A percentile compares a stretch with the other conserved stretches of the same genome.
These are phyloP conservation scores for Cyanoramphus novaezelandiae DNA, from an alignment of 2,113 vertebrate species.

Conservation along the genomic window DNA sequence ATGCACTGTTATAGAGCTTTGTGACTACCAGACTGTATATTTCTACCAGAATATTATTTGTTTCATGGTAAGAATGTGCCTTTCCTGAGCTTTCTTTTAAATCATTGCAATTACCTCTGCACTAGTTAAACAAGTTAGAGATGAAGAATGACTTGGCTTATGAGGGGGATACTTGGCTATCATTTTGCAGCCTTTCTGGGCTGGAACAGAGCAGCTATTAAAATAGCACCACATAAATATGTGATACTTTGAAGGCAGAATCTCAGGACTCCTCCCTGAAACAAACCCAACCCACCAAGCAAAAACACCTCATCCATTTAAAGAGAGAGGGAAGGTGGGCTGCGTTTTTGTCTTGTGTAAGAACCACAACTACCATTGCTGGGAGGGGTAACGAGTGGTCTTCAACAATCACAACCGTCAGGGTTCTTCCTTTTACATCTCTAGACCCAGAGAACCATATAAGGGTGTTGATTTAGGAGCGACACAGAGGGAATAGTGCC, in stretches of 20 bases:
- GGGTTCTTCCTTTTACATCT: not conserved
- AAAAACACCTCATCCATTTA: not conserved
- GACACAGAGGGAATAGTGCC: constrained; percentile 58
- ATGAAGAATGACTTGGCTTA: not conserved
- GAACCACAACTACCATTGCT: not conserved
- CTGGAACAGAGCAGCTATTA: not conserved
- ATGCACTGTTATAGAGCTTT: not conserved
- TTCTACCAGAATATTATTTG: not conserved
- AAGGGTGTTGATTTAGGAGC: not conserved
- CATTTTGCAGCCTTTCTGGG: not conserved
- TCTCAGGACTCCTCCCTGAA: not conserved
- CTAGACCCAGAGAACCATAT: not conserved
- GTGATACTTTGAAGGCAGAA: not conserved
- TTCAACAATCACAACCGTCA: not conserved
- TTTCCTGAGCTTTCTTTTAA: not conserved
- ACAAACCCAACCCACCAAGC: not conserved
- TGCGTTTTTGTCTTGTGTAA: not conserved
- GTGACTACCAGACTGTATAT: not conserved
- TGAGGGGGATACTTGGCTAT: not conserved
- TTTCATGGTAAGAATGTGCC: not conserved
- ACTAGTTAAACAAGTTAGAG: not conserved
- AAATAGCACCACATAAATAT: not conserved
- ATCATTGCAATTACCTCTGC: not conserved
- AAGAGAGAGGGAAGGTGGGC: not conserved
- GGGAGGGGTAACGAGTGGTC: not conserved